Evolutionary conservation across 2,797 vertebrate species (phyloP), one percentile per base, ranked within the genome.

Genomic region (Amazonetta brasiliensis): DNA sequence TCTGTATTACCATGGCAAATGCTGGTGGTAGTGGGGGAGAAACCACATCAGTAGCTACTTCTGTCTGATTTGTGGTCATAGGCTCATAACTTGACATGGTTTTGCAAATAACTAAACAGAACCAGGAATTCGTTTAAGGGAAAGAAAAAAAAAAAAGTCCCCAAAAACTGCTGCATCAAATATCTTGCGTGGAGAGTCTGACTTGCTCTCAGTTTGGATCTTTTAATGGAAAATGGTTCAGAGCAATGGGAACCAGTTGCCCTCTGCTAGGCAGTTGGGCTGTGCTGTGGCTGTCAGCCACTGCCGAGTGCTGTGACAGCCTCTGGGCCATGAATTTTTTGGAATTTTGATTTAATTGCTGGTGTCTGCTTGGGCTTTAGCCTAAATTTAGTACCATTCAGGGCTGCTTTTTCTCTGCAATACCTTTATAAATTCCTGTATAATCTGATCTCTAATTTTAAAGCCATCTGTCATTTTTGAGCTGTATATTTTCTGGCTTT

Each of bases 41-140:
- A 96, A 95, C 96, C 96, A 97, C 96, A 96, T 96, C 96, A 96
- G 96, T 95, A 90, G 94, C 95, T 80, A 92, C 84, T 95, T 95
- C 88, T 94, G 88, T 94, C 96, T 96, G 95, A 95, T 95, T 92
- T 92, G 96, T 85, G 95, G 96, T 93, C 81, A 3, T 37, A 37
- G 41, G 94, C 94, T 96, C 87, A 83, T 90, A 92, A 85, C 94
- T 96, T 93, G 92, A 94, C 96, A 94, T 94, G 96, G 92, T 83
- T 95, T 92, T 96, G 96, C 88, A 94, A 96, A 96, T 95, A 94
- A 89, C 95, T 92, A 84, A 96, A 92, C 86, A 93, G 91, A 96
- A 84, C 91, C 94, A 90, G 94, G 95, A 96, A 95, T 93, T 95
- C 33, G 0, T 74, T 60, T 58, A 3, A 12, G 11, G 35, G 41